A percentile compares a stretch with the other conserved stretches of the same genome.
These are phyloP conservation scores for Cottus gobio DNA, from an alignment of 2,113 vertebrate species.

Conservation along the genomic window DNA sequence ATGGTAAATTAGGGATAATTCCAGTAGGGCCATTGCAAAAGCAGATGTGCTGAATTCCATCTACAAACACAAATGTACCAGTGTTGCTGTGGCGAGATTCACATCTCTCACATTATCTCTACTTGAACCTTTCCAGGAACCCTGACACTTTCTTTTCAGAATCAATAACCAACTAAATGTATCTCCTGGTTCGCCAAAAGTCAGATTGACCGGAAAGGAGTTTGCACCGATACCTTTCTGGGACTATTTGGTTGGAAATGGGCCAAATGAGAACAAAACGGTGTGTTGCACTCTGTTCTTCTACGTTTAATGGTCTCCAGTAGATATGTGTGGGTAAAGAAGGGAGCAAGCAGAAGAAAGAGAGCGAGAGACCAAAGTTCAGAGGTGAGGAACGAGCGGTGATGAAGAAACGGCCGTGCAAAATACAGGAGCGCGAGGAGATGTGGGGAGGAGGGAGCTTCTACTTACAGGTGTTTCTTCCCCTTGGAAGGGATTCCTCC, in stretches of 20 bases:
- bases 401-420: constrained; percentile 2
- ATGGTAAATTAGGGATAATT: constrained; percentile 14
- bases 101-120: not conserved
- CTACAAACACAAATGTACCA: not conserved
- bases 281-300: not conserved
- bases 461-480: constrained; percentile 68
- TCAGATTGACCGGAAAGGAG: not conserved
- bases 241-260: not conserved
- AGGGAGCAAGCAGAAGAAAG: not conserved
- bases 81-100: not conserved
- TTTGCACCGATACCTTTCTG: not conserved
- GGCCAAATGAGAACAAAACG: not conserved
- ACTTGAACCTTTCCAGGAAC: not conserved
- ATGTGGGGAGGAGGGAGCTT: not conserved
- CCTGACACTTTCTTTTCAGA: not conserved
- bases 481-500: constrained; percentile 75
- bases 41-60: not conserved
- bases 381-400: not conserved
- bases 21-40: not conserved
- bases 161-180: not conserved
- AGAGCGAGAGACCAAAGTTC: not conserved
- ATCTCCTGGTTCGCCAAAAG: not conserved
- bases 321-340: not conserved
- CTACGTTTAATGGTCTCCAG: not conserved
- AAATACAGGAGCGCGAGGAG: not conserved